Evolutionary conservation across 1,140 invertebrate species (phyloP).

Genomic region (Cydia splendana): DNA sequence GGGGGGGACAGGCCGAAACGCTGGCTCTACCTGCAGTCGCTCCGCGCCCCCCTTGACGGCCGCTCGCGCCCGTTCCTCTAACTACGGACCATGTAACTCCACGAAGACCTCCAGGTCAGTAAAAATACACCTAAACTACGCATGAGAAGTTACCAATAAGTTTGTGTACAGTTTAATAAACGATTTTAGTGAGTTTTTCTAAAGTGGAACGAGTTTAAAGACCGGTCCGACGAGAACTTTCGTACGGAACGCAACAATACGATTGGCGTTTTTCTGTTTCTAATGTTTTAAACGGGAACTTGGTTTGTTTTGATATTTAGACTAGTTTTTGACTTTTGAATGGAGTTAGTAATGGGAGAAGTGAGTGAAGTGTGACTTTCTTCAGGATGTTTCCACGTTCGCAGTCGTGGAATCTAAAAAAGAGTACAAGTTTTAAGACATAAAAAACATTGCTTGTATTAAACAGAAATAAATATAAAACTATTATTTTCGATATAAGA

Average conservation of each 20-base stretch:
- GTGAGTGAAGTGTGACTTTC: not conserved
- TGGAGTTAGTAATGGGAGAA: not conserved
- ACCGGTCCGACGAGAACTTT: not conserved
- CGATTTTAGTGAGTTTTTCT: not conserved
- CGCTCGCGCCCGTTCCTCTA: too few relatives aligned
- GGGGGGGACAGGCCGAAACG: too few relatives aligned
- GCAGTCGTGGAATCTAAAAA: too few relatives aligned
- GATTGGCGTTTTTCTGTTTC: not conserved
- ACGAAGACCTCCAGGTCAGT: not conserved
- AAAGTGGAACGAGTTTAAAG: not conserved
- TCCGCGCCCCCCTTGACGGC: too few relatives aligned
- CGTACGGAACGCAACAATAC: slow-evolving; percentile 3
- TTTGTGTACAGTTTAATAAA: not conserved
- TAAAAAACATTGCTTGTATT: too few relatives aligned
- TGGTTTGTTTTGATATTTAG: not conserved
- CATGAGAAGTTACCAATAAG: not conserved
- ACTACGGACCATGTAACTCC: not conserved
- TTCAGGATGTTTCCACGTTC: too few relatives aligned
- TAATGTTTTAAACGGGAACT: not conserved
- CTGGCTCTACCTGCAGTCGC: too few relatives aligned
- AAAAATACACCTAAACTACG: not conserved
- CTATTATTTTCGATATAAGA: too few relatives aligned
- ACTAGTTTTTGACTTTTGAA: too few relatives aligned
- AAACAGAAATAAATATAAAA: too few relatives aligned
- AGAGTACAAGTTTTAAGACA: too few relatives aligned